Base-by-base conservation (phyloP, 2,113 vertebrate species). In the Paracanthobrama guichenoti region DNA sequence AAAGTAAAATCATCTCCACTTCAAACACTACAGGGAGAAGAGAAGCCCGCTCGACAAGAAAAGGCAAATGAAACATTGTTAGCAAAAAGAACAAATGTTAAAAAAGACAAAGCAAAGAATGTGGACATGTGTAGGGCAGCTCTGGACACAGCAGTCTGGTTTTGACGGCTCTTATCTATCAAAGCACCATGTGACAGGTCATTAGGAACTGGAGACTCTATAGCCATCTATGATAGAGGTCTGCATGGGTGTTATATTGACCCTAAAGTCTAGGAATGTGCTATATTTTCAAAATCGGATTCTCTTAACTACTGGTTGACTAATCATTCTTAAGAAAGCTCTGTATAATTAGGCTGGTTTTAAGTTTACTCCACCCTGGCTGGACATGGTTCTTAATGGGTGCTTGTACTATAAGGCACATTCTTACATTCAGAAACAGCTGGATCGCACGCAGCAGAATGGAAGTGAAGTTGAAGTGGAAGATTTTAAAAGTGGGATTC, bases 1-100 rank as follows among this genome's bases (percentile, higher is more conserved):
- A 79, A 78, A 71, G 60, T 82, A 75, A 78, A 84, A 69, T 69
- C 64, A 78, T 79, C 81, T 86, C 75, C 74, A 74, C 81, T 79
- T 83, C 73, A 86, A 82, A 83, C 80, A 67, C 46, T 42, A 31
- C 64, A 44, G 31, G 66, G 46, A 79, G n/a, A 48, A 26, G 26
- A 71, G 64, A 53, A 76, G 8, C 16, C 48, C 48, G 20, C 60
- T 82, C 62, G 50, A 66, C 71, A 62, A 48, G 69, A 81, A 57
- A 60, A 59, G 53, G 72, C 46, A 64, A 83, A 44, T 6, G 67
- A 48, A 83, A 73, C 57, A 28, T 3, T 28, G 24, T 67, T 69
- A 55, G 50, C 35, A 59, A 66, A 57, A 59, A 71, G 60, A 35
- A 80, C 4, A 50, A 67, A 31, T 46, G 6, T 22, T 9, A 48